Evolutionary conservation across 2,888 invertebrate species (phyloP).

Genomic region (Hydraecia micacea): DNA sequence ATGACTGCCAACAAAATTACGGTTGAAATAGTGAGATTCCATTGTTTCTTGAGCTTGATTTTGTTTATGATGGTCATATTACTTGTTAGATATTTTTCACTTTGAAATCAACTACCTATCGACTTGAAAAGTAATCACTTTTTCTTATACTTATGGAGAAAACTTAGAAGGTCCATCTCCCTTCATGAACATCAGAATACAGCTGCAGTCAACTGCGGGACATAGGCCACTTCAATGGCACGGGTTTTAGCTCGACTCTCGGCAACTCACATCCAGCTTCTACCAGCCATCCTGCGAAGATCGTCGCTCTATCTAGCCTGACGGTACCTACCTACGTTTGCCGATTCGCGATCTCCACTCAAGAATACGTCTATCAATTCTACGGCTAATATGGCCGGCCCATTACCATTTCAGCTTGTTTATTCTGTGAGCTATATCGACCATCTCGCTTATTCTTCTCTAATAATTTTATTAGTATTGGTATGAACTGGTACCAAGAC

Average conservation of each 20-base stretch:
- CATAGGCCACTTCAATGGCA: too few relatives aligned
- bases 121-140: not conserved
- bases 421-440: too few relatives aligned
- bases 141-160: not conserved
- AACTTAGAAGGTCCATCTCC: not conserved
- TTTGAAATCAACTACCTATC: not conserved
- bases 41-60: slow-evolving; percentile 33
- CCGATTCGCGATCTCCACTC: not conserved
- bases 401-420: too few relatives aligned
- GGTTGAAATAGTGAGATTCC: slow-evolving; percentile 29
- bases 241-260: too few relatives aligned
- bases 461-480: not conserved
- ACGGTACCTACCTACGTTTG: too few relatives aligned
- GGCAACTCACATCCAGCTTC: not conserved
- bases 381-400: not conserved
- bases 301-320: not conserved
- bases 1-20: slow-evolving; percentile 48
- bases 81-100: not conserved
- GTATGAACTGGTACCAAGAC: too few relatives aligned
- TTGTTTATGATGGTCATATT: slow-evolving; percentile 4
- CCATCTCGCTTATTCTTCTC: not conserved
- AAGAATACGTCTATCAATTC: not conserved
- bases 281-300: not conserved
- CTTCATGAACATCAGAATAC: not conserved
- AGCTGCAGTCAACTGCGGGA: too few relatives aligned